Evolutionary conservation across 2,888 invertebrate species (phyloP).

Genomic region (Drosophila rubida): DNA sequence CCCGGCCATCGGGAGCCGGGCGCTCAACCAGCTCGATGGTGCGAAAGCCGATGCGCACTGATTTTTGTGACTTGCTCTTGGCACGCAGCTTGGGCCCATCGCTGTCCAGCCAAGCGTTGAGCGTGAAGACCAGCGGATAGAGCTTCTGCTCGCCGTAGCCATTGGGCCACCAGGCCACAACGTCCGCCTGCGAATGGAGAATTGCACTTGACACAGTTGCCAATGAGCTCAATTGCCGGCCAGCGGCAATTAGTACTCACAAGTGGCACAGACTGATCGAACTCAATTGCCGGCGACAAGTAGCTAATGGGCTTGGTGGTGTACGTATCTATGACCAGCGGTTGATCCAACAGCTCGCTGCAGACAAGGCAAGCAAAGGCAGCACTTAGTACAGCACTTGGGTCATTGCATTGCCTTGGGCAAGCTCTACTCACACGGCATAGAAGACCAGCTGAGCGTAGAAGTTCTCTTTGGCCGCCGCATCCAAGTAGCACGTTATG

Average conservation of each 20-base stretch:
- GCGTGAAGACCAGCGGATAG: conserved; percentile 88
- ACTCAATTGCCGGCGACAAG: conserved; percentile 77
- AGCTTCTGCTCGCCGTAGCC: conserved; percentile 93
- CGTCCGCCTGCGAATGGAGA: conserved; percentile 83
- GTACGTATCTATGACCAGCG: conserved; percentile 70
- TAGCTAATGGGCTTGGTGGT: conserved; percentile 65
- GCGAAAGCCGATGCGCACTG: conserved; percentile 92
- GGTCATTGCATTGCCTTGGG: not conserved
- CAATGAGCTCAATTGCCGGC: conserved; percentile 38
- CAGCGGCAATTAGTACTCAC: conserved; percentile 70
- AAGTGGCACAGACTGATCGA: conserved; percentile 80
- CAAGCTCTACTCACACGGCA: conserved; percentile 79
- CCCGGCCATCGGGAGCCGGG: conserved; percentile 83
- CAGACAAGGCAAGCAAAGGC: conserved; percentile 18
- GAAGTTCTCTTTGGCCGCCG: conserved; percentile 76
- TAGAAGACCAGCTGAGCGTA: conserved; percentile 81
- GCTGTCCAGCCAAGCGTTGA: conserved; percentile 81
- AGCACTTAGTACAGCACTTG: not conserved
- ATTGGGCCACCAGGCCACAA: conserved; percentile 97
- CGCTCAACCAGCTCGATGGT: conserved; percentile 92
- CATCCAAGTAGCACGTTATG: conserved; percentile 85
- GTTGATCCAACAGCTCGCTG: conserved; percentile 82
- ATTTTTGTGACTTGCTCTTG: conserved; percentile 85
- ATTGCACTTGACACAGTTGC: conserved; percentile 50
- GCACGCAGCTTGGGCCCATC: conserved; percentile 66